Evolutionary conservation across 2,113 vertebrate genomes (phyloP).

Genomic region (Syrrhaptes paradoxus): DNA sequence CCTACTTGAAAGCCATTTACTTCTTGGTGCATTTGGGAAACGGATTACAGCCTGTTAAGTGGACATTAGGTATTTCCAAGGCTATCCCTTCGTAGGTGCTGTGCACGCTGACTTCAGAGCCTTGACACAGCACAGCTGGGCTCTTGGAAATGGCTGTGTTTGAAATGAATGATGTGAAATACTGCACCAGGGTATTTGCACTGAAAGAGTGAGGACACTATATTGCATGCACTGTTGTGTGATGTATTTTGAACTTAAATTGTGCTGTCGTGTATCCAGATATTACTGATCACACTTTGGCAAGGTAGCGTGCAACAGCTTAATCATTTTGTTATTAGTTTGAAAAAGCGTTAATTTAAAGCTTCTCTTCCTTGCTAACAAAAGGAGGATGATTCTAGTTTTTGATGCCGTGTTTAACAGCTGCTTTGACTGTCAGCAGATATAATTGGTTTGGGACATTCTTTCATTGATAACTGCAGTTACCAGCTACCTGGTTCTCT

Average conservation of each 20-base stretch:
- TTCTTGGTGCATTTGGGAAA: neutral
- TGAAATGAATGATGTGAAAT: neutral
- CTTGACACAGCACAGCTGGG: neutral
- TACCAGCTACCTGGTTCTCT: neutral
- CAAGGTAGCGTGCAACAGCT: neutral
- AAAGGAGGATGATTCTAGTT: neutral
- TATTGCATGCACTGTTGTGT: neutral
- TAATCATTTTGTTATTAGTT: constrained; percentile 8
- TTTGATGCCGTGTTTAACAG: neutral
- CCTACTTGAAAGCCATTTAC: neutral
- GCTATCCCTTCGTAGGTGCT: neutral
- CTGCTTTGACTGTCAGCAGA: neutral
- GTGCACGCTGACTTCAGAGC: neutral
- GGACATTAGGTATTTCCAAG: neutral
- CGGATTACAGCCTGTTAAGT: neutral
- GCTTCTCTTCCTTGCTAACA: neutral
- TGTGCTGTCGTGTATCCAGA: neutral
- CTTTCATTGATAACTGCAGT: neutral
- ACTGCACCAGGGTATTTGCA: neutral
- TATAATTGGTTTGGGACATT: neutral
- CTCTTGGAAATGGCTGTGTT: neutral
- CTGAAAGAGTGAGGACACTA: neutral
- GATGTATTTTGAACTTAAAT: neutral
- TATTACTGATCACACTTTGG: neutral
- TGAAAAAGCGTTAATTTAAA: neutral